Evolutionary conservation across 2,888 invertebrate species (phyloP).

Genomic region (Cactoblastis cactorum): DNA sequence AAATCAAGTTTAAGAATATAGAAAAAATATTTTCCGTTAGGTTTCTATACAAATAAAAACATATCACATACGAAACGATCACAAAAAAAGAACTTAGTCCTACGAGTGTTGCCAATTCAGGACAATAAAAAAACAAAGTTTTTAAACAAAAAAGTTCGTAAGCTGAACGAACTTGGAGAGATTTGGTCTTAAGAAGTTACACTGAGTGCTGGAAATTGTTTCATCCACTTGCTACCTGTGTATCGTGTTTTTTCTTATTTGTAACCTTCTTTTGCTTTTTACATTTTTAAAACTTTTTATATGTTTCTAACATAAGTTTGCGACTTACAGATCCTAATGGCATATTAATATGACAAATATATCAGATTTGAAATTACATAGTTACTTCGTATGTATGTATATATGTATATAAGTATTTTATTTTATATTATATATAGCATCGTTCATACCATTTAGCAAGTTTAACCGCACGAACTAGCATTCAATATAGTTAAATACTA

Average conservation of each 20-base stretch:
- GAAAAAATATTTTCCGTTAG: too few species aligned
- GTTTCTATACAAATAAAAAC: neutral
- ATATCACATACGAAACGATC: neutral
- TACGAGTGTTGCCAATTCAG: conserved; percentile 8
- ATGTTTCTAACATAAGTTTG: neutral
- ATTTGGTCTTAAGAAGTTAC: conserved; percentile 15
- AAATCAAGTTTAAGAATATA: too few species aligned
- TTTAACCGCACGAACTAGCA: neutral
- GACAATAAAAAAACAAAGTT: conserved; percentile 14
- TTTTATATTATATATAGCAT: too few species aligned
- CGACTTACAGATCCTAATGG: too few species aligned
- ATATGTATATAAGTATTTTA: too few species aligned
- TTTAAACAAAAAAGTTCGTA: conserved; percentile 13
- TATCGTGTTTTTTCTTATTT: neutral
- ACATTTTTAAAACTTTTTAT: neutral
- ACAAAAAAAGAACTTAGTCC: neutral
- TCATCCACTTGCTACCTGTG: conserved; percentile 9
- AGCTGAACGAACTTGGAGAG: conserved; percentile 11
- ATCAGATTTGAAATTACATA: too few species aligned
- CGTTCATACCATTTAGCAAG: too few species aligned
- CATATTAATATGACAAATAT: too few species aligned
- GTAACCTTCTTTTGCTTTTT: neutral
- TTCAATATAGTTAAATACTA: conserved; percentile 25
- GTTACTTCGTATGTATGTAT: neutral
- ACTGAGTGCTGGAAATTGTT: conserved; percentile 12